phyloP scores from a whole-genome alignment of 2,888 invertebrate species.

The Branchellion lobata region DNA sequence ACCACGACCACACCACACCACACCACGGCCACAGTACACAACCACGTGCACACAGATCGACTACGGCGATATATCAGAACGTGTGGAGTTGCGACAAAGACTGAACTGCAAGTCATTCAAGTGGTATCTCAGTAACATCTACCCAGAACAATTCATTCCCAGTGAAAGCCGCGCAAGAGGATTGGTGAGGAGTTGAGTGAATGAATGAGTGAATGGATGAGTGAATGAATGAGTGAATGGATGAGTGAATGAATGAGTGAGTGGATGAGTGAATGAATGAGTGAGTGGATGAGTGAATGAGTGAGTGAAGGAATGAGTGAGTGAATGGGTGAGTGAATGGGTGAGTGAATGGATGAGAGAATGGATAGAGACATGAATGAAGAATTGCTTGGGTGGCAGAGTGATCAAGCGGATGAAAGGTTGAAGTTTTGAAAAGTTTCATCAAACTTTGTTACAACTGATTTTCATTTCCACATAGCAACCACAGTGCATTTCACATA shows the following conservation, averaged over 20 bases:
- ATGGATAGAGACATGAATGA: no score
- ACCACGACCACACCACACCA: background rate
- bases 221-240: background rate
- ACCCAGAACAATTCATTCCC: slow-evolving; percentile 96
- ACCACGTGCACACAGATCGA: slow-evolving; percentile 71
- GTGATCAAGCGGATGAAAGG: no score
- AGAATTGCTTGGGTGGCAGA: no score
- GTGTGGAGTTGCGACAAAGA: slow-evolving; percentile 77
- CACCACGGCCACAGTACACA: background rate
- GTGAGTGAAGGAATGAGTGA: no score
- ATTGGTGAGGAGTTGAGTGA: slow-evolving; percentile 74
- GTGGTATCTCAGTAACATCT: slow-evolving; percentile 96
- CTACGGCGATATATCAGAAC: slow-evolving; percentile 84
- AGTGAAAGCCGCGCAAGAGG: slow-evolving; percentile 89
- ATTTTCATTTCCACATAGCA: no score
- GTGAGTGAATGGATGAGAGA: no score
- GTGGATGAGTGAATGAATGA: background rate
- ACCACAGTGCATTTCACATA: no score
- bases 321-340: no score
- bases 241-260: slow-evolving; percentile 4
- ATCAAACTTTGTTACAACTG: no score
- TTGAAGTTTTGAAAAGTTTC: no score
- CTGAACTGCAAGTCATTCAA: slow-evolving; percentile 92
- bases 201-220: background rate
- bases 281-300: no score